Evolutionary conservation across 1,140 invertebrate species (phyloP), one percentile per base, ranked within the genome.

Genomic region (Metopolophium dirhodum): DNA sequence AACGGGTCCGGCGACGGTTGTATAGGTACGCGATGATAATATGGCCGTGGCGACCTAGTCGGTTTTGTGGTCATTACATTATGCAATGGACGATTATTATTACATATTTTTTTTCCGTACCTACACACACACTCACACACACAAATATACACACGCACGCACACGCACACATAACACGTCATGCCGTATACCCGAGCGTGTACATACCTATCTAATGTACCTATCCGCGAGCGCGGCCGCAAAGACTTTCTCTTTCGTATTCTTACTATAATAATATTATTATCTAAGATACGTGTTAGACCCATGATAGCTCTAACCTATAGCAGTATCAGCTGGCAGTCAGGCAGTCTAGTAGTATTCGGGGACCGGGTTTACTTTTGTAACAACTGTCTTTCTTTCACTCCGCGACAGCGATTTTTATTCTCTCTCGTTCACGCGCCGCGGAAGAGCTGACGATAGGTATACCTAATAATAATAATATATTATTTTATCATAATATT

Each of bases 11-110:
- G 22, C 41, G 83, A 41, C 8, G 37, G 37, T 85, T 41, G 23
- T 41, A 11, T 54, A 7, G 51, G 51, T 54, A 41, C 83, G 9
- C 41, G 37, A 41, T 14, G 83, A 77, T 41, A 41, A 41, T 41
- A 41, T 18, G 89, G 22, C 35, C 37, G 23, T 11, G 51, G 23
- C n/a, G 51, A 30, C n/a, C n/a, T 26, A 57, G 35, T 57, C 23
- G 89, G 37, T 90, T 90, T 90, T 90, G 89, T 90, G 45, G 51
- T 61, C 89, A n/a, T 61, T 90, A 90, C 35, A 37, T 90, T 90
- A 90, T 90, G 89, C 51, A 90, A 90, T 54, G 35, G 35, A 35
- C 86, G 51, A 90, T 90, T 90, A 45, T 45, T 90, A 41, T 87
- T 47, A 61, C 22, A 14, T 26, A 77, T 77, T 77, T 77, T 77